phyloP scores from a whole-genome alignment of 2,113 vertebrate species.

The Miniopterus natalensis region DNA sequence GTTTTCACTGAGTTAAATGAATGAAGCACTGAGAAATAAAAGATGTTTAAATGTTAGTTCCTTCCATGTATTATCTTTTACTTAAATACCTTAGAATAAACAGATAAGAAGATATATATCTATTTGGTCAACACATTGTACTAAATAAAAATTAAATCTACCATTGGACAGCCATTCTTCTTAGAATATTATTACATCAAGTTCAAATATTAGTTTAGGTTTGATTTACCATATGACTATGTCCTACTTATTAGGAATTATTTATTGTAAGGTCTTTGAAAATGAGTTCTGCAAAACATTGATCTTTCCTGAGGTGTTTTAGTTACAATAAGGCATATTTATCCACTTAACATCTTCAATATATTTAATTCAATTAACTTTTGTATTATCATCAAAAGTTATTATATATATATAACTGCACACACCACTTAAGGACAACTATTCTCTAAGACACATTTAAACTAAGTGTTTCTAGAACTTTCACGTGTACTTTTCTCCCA shows the following conservation, averaged over 20 bases:
- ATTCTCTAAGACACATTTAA: neutral
- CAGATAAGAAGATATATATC: neutral
- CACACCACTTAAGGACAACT: neutral
- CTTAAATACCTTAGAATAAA: conserved; percentile 16
- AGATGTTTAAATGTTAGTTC: neutral
- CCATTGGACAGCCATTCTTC: neutral
- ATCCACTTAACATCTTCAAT: neutral
- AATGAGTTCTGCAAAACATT: conserved; percentile 11
- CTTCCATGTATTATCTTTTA: neutral
- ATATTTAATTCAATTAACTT: neutral
- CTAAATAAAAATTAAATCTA: conserved; percentile 39
- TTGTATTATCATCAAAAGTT: neutral
- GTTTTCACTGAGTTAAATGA: neutral
- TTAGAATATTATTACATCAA: neutral
- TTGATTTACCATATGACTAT: neutral
- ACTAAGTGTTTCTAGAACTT: conserved; percentile 38
- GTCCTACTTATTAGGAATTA: neutral
- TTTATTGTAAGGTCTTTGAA: neutral
- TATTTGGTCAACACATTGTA: conserved; percentile 1
- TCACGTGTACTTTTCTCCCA: conserved; percentile 59
- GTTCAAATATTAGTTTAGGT: neutral
- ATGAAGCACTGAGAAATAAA: neutral
- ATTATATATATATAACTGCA: too few species aligned
- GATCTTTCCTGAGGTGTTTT: neutral
- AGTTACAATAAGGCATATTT: neutral